Evolutionary conservation across 2,797 vertebrate genomes (phyloP), one percentile per base, ranked within the genome.

Genomic region (Vultur gryphus): DNA sequence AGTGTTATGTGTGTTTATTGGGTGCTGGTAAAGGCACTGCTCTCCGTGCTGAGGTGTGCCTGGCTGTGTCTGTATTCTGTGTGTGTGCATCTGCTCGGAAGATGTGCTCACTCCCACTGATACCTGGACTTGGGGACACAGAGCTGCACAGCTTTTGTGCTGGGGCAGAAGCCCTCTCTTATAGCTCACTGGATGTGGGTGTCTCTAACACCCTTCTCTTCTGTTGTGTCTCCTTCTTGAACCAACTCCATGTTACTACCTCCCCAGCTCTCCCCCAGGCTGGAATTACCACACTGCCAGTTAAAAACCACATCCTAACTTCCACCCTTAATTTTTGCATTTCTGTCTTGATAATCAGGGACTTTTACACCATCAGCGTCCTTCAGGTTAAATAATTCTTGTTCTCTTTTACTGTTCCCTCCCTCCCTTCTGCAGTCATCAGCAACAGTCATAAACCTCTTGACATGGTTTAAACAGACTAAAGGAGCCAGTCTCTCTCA

Each of bases 81-180:
- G 15, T 55, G 43, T 20, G 31, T 52, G 52, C 4, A 2, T 57
- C 35, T 41, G 8, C 8, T 54, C 18, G 2, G 39, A 67, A 41
- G 28, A 24, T 0, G 0, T 16, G 10, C 2, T 65, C 14, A 17
- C 1, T 17, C 1, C 0, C 25, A 41, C 2, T 31, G 46, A 24
- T 4, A 2, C 18, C 31, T 55, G 46, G 55, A n/a, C 16, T 10
- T 29, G 16, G 46, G 21, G 37, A 49, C 1, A 2, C 1, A 6
- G 73, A 84, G 31, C 18, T 70, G 29, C 72, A 76, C 33, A 28
- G 33, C 23, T 39, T 46, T 69, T 33, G 18, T 46, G 18, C n/a
- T 28, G n/a, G 31, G 37, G 33, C 13, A 61, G 55, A 37, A 13
- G 14, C 6, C 13, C 25, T 28, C 20, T 20, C 19, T 8, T 43